Percentiles rank a stretch among this genome's conserved stretches.
phyloP scores from a whole-genome alignment of 2,888 invertebrate species.

The Tetanocera ferruginea region DNA sequence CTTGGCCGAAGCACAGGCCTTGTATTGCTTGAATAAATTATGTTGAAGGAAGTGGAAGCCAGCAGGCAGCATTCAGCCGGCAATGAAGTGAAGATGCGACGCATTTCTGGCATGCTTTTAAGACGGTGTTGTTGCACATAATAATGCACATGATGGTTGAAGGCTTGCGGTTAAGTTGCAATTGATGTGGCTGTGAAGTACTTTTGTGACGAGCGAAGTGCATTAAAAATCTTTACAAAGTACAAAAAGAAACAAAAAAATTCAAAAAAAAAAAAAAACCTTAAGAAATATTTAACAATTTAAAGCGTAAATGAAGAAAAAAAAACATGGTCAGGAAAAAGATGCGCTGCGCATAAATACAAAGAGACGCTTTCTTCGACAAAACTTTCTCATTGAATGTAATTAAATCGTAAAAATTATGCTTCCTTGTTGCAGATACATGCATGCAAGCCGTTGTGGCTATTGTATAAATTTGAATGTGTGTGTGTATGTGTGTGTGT shows the following conservation, averaged over 20 bases:
- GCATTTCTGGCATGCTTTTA: slow-evolving; percentile 14
- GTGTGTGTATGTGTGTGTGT: not conserved
- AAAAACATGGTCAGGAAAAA: slow-evolving; percentile 10
- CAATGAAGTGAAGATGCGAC: not conserved
- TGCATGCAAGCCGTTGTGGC: not conserved
- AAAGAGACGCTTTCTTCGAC: slow-evolving; percentile 43
- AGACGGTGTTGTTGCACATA: not conserved
- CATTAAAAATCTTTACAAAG: not conserved
- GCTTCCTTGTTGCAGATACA: slow-evolving; percentile 59
- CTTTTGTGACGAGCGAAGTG: slow-evolving; percentile 30
- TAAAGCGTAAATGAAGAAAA: slow-evolving; percentile 11
- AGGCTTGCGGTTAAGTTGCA: slow-evolving; percentile 46
- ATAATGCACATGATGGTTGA: not conserved
- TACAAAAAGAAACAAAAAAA: not conserved
- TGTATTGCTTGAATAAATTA: slow-evolving; percentile 8
- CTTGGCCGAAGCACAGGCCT: not conserved
- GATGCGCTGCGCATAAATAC: slow-evolving; percentile 29
- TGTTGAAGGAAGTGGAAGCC: slow-evolving; percentile 31
- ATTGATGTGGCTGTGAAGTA: slow-evolving; percentile 42
- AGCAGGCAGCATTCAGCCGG: not conserved
- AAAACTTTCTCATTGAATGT: slow-evolving; percentile 32
- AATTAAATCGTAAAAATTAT: slow-evolving; percentile 64
- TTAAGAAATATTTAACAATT: slow-evolving; percentile 10
- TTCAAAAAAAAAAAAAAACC: not conserved
- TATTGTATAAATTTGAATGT: not conserved